phyloP scores from a whole-genome alignment of 2,888 invertebrate species.

The Diploptera punctata region DNA sequence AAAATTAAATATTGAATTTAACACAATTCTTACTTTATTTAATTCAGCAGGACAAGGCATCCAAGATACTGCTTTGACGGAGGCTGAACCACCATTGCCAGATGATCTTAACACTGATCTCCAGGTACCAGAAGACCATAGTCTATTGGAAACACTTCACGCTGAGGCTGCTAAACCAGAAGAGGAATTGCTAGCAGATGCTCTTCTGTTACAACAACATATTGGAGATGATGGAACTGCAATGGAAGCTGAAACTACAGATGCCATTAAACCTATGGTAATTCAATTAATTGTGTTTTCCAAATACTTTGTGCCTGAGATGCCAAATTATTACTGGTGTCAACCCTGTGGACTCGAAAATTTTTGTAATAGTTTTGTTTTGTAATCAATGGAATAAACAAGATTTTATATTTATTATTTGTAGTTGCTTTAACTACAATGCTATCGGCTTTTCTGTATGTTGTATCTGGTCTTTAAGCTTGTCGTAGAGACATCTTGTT shows the following conservation, averaged over 20 bases:
- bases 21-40: background rate
- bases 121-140: conserved; percentile 42
- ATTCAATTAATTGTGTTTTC: too few relatives aligned
- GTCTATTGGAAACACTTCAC: conserved; percentile 52
- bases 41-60: background rate
- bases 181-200: conserved; percentile 48
- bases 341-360: too few relatives aligned
- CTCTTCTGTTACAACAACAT: conserved; percentile 7
- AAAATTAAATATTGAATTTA: background rate
- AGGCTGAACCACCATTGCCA: background rate
- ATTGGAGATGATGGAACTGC: background rate
- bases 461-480: too few relatives aligned
- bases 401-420: too few relatives aligned
- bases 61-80: background rate
- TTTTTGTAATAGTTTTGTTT: too few relatives aligned
- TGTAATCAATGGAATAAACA: too few relatives aligned
- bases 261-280: background rate
- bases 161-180: conserved; percentile 54
- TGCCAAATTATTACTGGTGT: too few relatives aligned
- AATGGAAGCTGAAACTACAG: background rate
- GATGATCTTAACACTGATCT: background rate
- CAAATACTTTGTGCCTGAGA: too few relatives aligned
- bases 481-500: too few relatives aligned
- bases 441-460: too few relatives aligned
- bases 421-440: too few relatives aligned